phyloP scores from a whole-genome alignment of 2,797 vertebrate genomes.

The Emydoidea blandingii region DNA sequence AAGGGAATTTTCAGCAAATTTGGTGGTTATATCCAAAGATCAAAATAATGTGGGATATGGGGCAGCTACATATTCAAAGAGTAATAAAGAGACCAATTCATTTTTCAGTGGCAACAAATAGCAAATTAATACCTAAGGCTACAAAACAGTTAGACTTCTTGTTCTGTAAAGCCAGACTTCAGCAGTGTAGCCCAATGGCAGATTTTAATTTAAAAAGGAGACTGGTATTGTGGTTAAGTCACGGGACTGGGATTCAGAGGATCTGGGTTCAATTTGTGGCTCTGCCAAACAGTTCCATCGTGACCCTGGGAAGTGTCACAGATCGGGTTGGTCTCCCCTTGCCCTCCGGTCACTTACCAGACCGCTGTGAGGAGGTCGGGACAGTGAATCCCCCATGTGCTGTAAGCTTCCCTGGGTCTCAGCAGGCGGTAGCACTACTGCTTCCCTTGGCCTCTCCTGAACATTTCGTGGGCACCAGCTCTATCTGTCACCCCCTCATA shows the following conservation, averaged over 20 bases:
- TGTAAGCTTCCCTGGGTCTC: no score
- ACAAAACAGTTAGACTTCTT: slow-evolving; percentile 65
- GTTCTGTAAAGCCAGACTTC: background rate
- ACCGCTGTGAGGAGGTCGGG: no score
- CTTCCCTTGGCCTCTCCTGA: no score
- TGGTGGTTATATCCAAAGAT: slow-evolving; percentile 54
- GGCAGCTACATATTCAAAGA: background rate
- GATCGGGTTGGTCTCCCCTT: no score
- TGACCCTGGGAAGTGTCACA: background rate
- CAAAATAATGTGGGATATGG: slow-evolving; percentile 50
- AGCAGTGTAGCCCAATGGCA: slow-evolving; percentile 39
- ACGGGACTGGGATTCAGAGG: background rate
- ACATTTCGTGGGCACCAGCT: no score
- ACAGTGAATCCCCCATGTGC: no score
- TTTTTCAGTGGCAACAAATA: background rate
- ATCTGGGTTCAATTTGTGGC: slow-evolving; percentile 6
- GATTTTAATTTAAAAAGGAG: slow-evolving; percentile 26
- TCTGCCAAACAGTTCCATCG: background rate
- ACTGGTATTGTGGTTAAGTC: slow-evolving; percentile 11
- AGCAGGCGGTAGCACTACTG: no score
- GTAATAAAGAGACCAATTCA: slow-evolving; percentile 62
- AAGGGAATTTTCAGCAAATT: slow-evolving; percentile 58
- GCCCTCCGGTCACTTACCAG: no score
- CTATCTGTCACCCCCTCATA: no score
- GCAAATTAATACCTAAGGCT: slow-evolving; percentile 55